Base-by-base conservation (phyloP, 2,113 vertebrate genomes). In the Ceyx margarethae region DNA sequence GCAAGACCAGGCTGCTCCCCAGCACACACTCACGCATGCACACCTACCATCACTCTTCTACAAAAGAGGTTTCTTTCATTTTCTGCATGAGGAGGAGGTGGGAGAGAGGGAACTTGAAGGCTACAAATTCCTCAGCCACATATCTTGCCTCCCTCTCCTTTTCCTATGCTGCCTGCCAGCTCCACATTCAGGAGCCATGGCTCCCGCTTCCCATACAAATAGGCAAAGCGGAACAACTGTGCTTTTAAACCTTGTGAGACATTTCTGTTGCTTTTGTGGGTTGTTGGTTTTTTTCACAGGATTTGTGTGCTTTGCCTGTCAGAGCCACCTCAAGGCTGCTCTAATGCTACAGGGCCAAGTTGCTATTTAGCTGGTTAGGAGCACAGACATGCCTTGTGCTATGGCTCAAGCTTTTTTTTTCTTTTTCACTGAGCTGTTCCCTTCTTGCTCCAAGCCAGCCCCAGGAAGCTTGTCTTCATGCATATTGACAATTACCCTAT, bases 61-160 rank as follows among this genome's bases (percentile, higher is more conserved):
- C 89, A 93, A 94, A 91, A 91, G 85, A 87, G 81, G 58, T 28
- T 89, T 88, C 82, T 94, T 92, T 96, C 77, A 91, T 92, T 89
- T 87, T 64, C 91, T 87, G 33, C 0, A 1, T 73, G 50, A 95
- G 75, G 78, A 93, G 85, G 94, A 89, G 94, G 94, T 45, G 68
- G 67, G 72, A 89, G 81, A 93, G 82, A 91, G 75, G 89, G 75
- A 94, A 64, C 85, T 81, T 13, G 82, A 61, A 71, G 87, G 79
- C 91, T 92, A 93, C 68, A 28, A 88, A 96, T 94, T 95, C 90
- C 93, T 85, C 68, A 91, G 87, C 68, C 46, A 51, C 93, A 78
- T 94, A 85, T 92, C 89, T 96, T 1, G 23, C 91, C 94, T 91
- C 87, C 81, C 46, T 96, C 91, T 94, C 82, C 43, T 37, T 50